phyloP scores from a whole-genome alignment of 2,113 vertebrate species.

The Sapajus apella region DNA sequence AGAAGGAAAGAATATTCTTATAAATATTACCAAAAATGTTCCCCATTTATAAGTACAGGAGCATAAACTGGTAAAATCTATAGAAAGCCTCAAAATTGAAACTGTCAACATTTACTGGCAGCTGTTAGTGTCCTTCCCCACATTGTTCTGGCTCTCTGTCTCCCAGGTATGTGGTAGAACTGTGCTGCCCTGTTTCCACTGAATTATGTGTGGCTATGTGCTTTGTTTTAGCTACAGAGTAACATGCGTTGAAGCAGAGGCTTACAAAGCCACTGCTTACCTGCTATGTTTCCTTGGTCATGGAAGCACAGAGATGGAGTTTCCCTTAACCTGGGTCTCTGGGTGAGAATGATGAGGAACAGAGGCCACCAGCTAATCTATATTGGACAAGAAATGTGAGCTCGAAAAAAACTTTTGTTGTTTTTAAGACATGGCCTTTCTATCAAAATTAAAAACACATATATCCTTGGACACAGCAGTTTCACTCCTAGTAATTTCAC shows the following conservation, averaged over 20 bases:
- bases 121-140: not conserved
- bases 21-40: not conserved
- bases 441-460: constrained; percentile 40
- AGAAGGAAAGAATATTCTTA: not conserved
- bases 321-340: not conserved
- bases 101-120: not conserved
- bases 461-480: not conserved
- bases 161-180: not conserved
- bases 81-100: not conserved
- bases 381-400: not conserved
- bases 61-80: not conserved
- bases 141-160: not conserved
- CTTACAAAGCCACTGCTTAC: not conserved
- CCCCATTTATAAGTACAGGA: not conserved
- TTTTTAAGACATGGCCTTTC: not conserved
- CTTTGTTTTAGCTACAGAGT: not conserved
- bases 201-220: not conserved
- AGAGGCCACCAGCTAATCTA: constrained; percentile 33
- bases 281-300: not conserved
- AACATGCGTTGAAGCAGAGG: not conserved
- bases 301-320: not conserved
- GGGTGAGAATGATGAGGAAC: constrained; percentile 5
- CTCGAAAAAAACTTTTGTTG: constrained; percentile 15
- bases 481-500: not conserved
- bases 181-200: not conserved